These are phyloP conservation scores for Callospermophilus lateralis DNA, from an alignment of 2,113 vertebrate species.

Conservation along the genomic window DNA sequence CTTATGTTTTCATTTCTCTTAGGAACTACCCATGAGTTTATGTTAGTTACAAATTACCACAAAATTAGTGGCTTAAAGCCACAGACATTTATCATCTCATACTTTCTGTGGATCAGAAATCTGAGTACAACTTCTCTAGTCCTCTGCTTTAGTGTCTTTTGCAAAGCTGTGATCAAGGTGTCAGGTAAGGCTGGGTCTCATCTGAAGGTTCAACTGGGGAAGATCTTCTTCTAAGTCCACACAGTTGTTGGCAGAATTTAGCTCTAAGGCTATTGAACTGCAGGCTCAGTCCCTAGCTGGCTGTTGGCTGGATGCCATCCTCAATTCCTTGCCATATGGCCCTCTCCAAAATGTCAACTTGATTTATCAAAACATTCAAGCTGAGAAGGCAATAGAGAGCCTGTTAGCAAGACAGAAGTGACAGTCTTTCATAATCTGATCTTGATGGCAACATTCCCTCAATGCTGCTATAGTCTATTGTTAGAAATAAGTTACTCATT, in stretches of 20 bases:
- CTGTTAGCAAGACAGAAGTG: not conserved
- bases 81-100: not conserved
- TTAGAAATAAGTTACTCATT: not conserved
- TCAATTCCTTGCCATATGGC: not conserved
- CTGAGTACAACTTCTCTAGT: not conserved
- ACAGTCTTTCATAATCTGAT: not conserved
- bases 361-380: conserved; percentile 13
- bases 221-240: not conserved
- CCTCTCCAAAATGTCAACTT: not conserved
- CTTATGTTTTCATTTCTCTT: not conserved
- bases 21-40: not conserved
- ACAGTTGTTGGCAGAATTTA: not conserved
- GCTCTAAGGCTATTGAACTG: not conserved
- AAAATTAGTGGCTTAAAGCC: not conserved
- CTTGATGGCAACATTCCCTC: no score
- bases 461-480: not conserved
- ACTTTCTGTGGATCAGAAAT: not conserved
- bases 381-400: not conserved
- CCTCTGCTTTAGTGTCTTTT: not conserved
- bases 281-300: not conserved
- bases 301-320: not conserved
- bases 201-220: not conserved
- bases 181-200: not conserved
- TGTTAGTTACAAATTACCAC: not conserved
- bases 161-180: not conserved